phyloP scores from a whole-genome alignment of 2,797 vertebrate species.

The Molossus molossus region DNA sequence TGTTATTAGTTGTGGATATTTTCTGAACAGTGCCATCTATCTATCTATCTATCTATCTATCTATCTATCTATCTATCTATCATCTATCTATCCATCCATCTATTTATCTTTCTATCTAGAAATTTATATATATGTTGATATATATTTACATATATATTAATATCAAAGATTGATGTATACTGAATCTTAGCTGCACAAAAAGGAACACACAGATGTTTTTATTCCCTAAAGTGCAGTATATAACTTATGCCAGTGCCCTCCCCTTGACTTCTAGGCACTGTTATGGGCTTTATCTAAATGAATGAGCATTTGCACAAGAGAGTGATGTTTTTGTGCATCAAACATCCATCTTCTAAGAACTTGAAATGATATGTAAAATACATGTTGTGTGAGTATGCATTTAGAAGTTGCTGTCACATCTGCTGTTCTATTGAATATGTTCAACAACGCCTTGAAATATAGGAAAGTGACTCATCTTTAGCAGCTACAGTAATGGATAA shows the following conservation, averaged over 20 bases:
- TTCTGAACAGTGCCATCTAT: not conserved
- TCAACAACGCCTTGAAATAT: not conserved
- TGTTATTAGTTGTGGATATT: not conserved
- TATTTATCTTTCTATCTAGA: no score
- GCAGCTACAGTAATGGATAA: not conserved
- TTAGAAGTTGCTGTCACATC: not conserved
- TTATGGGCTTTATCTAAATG: not conserved
- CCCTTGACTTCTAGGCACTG: no score
- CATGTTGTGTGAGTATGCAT: not conserved
- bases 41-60: no score
- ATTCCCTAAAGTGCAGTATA: not conserved
- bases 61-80: no score
- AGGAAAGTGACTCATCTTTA: not conserved
- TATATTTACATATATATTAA: not conserved
- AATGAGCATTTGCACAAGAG: not conserved
- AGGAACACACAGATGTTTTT: not conserved
- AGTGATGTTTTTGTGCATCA: not conserved
- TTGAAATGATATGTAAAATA: conserved; percentile 16
- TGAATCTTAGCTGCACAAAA: conserved; percentile 1
- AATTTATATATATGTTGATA: not conserved
- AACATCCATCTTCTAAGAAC: not conserved
- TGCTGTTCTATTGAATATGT: not conserved
- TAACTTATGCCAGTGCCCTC: not conserved
- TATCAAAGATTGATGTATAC: not conserved
- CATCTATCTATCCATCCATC: no score